Evolutionary conservation across 2,113 vertebrate genomes (phyloP).

Genomic region (Corapipo altera): DNA sequence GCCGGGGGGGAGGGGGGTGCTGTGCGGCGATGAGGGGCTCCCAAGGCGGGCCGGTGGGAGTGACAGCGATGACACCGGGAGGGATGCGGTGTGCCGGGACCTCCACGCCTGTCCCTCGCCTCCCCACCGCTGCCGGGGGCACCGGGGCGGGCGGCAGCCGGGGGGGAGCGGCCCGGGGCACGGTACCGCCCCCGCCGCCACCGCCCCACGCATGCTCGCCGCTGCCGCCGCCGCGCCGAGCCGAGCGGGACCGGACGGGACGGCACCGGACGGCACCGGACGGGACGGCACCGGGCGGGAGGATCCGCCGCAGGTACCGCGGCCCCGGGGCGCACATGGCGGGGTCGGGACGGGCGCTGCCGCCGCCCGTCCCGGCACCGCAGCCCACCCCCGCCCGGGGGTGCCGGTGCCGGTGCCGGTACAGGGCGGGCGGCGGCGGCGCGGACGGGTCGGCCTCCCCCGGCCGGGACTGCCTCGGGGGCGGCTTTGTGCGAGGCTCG

Average conservation of each 20-base stretch:
- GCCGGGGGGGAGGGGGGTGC: neutral
- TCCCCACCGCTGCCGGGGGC: neutral
- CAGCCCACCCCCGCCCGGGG: too few species aligned
- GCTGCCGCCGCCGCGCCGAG: neutral
- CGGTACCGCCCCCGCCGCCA: constrained; percentile 14
- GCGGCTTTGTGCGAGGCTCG: neutral
- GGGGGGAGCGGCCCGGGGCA: constrained; percentile 9
- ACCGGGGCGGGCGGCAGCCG: neutral
- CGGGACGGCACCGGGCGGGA: neutral
- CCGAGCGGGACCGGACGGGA: neutral
- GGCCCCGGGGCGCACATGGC: neutral
- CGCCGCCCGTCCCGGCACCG: neutral
- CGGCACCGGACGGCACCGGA: neutral
- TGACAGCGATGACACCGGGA: neutral
- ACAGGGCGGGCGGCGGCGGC: neutral
- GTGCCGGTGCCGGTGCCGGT: too few species aligned
- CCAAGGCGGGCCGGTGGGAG: neutral
- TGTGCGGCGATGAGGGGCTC: neutral
- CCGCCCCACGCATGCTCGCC: constrained; percentile 30
- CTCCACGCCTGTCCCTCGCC: neutral
- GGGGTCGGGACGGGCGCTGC: neutral
- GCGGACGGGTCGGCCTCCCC: neutral
- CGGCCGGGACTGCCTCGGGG: neutral
- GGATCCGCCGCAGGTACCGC: neutral
- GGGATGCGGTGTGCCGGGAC: neutral